phyloP scores from a whole-genome alignment of 2,113 vertebrate genomes.

The Porphyrio hochstetteri region DNA sequence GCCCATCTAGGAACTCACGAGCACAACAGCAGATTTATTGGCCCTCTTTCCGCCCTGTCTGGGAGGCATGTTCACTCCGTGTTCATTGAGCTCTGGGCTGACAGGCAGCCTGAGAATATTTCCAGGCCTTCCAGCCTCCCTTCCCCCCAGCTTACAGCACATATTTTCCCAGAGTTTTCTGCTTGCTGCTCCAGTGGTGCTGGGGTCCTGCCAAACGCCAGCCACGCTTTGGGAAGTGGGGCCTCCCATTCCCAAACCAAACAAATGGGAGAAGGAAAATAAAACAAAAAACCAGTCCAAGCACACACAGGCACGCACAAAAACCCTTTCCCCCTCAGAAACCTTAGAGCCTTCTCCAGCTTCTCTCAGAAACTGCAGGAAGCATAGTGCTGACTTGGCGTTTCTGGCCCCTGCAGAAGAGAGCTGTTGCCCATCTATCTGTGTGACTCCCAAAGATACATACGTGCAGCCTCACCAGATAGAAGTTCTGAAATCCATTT shows the following conservation, averaged over 20 bases:
- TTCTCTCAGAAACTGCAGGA: background rate
- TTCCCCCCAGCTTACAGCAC: slow-evolving; percentile 21
- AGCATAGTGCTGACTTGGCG: slow-evolving; percentile 61
- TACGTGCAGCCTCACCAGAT: background rate
- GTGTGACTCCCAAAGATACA: background rate
- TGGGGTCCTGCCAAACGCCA: slow-evolving; percentile 66
- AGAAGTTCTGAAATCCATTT: background rate
- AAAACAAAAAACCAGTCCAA: background rate
- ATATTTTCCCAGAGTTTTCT: slow-evolving; percentile 71
- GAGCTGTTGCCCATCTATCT: background rate
- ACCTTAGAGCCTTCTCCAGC: slow-evolving; percentile 19
- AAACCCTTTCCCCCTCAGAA: background rate
- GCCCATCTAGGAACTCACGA: accelerated
- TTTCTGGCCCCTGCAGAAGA: background rate
- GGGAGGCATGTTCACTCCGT: background rate
- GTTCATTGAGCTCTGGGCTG: slow-evolving; percentile 24
- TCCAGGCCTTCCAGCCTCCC: slow-evolving; percentile 33
- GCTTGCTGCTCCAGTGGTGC: slow-evolving; percentile 56
- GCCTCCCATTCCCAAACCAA: slow-evolving; percentile 64
- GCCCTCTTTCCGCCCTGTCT: background rate
- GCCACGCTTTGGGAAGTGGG: slow-evolving; percentile 46
- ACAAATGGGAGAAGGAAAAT: slow-evolving; percentile 52
- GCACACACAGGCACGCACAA: background rate
- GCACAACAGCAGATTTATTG: background rate
- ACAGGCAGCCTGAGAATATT: slow-evolving; percentile 50